These are phyloP conservation scores for Tortricodes alternella DNA, from an alignment of 2,888 invertebrate genomes.

Conservation along the genomic window DNA sequence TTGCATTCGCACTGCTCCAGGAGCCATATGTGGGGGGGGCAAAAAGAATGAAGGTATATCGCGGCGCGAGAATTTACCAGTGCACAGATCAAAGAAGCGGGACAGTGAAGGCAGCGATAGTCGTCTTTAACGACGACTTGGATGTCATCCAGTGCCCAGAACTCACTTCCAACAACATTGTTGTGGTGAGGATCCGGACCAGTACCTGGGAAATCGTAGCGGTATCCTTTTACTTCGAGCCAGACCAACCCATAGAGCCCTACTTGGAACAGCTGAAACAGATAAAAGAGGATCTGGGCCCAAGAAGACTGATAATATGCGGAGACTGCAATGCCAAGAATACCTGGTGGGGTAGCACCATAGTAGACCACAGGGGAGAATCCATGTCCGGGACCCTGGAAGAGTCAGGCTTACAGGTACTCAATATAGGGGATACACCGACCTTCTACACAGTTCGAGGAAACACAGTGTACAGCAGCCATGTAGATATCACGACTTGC, in stretches of 20 bases:
- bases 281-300: not conserved
- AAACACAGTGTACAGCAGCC: not conserved
- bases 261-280: not conserved
- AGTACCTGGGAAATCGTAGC: not conserved
- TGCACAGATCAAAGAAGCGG: not conserved
- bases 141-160: not conserved
- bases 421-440: constrained; percentile 30
- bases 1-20: not conserved
- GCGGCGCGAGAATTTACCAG: not conserved
- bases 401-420: constrained; percentile 20
- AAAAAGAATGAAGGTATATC: not conserved
- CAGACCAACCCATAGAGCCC: not conserved
- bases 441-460: constrained; percentile 33
- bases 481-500: constrained; percentile 32
- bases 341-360: constrained; percentile 12
- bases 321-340: constrained; percentile 1
- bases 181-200: not conserved
- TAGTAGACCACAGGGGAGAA: constrained; percentile 14
- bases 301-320: not conserved
- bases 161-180: not conserved
- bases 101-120: constrained; percentile 18
- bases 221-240: constrained; percentile 25
- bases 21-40: not conserved
- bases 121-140: constrained; percentile 15
- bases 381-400: not conserved